These are phyloP conservation scores for Cremastobaeus sp. DNA, from an alignment of 2,888 invertebrate genomes.

Conservation along the genomic window DNA sequence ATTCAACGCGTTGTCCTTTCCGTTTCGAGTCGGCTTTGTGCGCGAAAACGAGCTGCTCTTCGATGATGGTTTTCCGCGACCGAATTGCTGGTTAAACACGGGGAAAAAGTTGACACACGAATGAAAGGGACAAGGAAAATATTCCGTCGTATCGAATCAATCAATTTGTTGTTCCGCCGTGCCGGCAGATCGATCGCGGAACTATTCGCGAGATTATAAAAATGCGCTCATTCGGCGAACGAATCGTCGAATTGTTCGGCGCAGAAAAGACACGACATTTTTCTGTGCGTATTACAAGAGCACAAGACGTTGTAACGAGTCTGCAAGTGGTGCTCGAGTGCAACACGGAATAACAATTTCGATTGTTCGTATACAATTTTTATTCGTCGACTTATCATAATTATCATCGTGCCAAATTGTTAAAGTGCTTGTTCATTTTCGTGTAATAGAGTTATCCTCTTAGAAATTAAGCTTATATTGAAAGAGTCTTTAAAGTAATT, in stretches of 20 bases:
- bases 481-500: slow-evolving; percentile 29
- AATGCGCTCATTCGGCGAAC: no score
- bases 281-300: no score
- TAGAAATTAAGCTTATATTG: slow-evolving; percentile 20
- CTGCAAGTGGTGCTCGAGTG: no score
- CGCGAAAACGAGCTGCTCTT: slow-evolving; percentile 7
- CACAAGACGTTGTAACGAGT: no score
- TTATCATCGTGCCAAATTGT: slow-evolving; percentile 16
- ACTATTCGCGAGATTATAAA: no score
- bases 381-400: slow-evolving; percentile 10
- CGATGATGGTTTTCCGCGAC: background rate
- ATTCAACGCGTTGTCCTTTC: background rate
- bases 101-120: background rate
- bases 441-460: slow-evolving; percentile 25
- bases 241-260: no score
- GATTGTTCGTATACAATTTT: background rate
- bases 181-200: no score
- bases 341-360: background rate
- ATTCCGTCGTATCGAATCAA: no score
- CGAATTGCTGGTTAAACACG: slow-evolving; percentile 15
- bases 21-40: slow-evolving; percentile 7
- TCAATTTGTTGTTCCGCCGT: slow-evolving; percentile 5
- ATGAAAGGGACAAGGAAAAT: no score
- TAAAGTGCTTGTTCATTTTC: slow-evolving; percentile 17
- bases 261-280: no score